phyloP scores from a whole-genome alignment of 2,113 vertebrate species.

The Corvus moneduloides region DNA sequence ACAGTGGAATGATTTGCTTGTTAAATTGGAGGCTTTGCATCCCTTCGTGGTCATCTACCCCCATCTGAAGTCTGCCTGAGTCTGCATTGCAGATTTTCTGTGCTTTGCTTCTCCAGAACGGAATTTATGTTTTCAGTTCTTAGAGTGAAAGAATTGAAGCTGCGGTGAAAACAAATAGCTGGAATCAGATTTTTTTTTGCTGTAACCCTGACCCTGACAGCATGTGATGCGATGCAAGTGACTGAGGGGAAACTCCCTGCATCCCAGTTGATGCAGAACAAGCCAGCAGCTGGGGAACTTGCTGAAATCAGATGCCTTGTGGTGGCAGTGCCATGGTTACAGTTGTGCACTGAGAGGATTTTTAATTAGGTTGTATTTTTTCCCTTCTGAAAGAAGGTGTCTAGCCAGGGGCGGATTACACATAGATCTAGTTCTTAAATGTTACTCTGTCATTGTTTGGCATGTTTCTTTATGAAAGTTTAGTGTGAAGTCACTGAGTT shows the following conservation, averaged over 20 bases:
- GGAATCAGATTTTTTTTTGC: not conserved
- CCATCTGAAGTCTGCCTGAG: not conserved
- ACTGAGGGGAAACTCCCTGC: not conserved
- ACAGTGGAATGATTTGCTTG: not conserved
- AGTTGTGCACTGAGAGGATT: not conserved
- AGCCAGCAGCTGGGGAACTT: not conserved
- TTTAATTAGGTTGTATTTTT: not conserved
- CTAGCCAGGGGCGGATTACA: not conserved
- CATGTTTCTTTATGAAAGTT: not conserved
- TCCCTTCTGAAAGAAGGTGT: not conserved
- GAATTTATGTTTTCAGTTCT: not conserved
- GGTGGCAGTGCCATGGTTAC: not conserved
- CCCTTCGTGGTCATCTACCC: not conserved
- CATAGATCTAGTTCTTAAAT: not conserved
- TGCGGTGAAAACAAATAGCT: conserved; percentile 15
- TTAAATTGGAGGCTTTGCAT: not conserved
- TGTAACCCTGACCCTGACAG: not conserved
- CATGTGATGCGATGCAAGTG: not conserved
- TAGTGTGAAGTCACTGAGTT: not conserved
- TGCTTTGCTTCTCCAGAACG: not conserved
- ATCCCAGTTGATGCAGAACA: not conserved
- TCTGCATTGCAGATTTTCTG: not conserved
- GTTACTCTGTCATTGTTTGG: conserved; percentile 8
- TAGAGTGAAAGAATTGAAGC: not conserved
- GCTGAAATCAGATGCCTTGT: not conserved